Evolutionary conservation across 30 jellyfish, hydroid and myxozoan species (phyloP).

Genomic region (Clytia hemisphaerica): DNA sequence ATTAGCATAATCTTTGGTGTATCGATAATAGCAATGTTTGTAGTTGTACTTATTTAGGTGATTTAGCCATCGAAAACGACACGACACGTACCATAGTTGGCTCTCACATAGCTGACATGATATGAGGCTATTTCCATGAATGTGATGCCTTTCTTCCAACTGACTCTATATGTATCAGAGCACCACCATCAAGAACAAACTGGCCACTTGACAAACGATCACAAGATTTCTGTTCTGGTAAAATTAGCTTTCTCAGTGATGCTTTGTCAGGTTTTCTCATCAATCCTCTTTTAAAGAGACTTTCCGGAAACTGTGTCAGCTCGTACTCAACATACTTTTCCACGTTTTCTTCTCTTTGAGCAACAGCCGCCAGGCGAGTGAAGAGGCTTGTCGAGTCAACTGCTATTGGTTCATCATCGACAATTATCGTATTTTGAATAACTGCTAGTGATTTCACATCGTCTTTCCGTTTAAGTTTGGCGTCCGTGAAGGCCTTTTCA

Average conservation of each 20-base stretch:
- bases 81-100: constrained; percentile 14
- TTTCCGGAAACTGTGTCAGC: constrained; percentile 24
- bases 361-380: constrained; percentile 40
- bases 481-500: no score
- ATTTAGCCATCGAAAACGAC: constrained; percentile 39
- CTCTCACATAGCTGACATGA: constrained; percentile 13
- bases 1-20: neutral
- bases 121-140: neutral
- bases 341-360: constrained; percentile 22
- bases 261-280: constrained; percentile 51
- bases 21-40: constrained; percentile 14
- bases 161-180: constrained; percentile 34
- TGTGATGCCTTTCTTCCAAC: no score
- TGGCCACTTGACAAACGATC: no score
- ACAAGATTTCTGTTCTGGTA: constrained; percentile 15
- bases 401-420: constrained; percentile 12
- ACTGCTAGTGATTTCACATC: no score
- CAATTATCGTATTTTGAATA: constrained; percentile 20
- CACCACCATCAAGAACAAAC: constrained; percentile 64
- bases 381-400: constrained; percentile 29
- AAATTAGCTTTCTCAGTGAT: neutral
- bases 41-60: no score
- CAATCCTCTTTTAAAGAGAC: constrained; percentile 21
- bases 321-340: constrained; percentile 36
- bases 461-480: no score